These are phyloP conservation scores for Cryptoprocta ferox DNA, from an alignment of 2,797 vertebrate species.

Conservation along the genomic window DNA sequence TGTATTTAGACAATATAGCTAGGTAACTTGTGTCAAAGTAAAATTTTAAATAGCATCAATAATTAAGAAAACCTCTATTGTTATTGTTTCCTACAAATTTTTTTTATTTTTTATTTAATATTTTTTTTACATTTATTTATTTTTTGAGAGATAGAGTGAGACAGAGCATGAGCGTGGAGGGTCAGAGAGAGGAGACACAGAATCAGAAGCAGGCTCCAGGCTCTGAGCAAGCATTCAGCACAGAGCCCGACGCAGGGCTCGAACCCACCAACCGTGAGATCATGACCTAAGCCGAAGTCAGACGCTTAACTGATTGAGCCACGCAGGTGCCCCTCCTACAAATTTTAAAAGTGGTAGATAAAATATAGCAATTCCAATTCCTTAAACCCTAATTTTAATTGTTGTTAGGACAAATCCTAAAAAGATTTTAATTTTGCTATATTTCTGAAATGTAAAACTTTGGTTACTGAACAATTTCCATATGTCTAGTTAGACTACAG, in stretches of 20 bases:
- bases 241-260: no score
- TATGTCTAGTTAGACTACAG: not conserved
- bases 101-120: no score
- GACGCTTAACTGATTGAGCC: no score
- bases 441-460: not conserved
- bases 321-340: no score
- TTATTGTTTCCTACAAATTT: not conserved
- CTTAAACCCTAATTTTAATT: constrained; percentile 13
- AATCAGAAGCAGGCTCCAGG: no score
- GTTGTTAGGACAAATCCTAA: constrained; percentile 2
- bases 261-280: no score
- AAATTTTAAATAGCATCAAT: not conserved
- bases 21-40: not conserved
- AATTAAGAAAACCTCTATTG: not conserved
- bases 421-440: not conserved
- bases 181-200: no score
- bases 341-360: constrained; percentile 5
- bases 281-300: no score
- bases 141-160: no score
- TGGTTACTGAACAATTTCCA: constrained; percentile 1
- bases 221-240: no score
- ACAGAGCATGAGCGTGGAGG: no score
- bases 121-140: no score
- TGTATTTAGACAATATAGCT: not conserved
- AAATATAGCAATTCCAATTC: constrained; percentile 35